These are phyloP conservation scores for Acleris emargana DNA, from an alignment of 2,888 invertebrate species.

Conservation along the genomic window DNA sequence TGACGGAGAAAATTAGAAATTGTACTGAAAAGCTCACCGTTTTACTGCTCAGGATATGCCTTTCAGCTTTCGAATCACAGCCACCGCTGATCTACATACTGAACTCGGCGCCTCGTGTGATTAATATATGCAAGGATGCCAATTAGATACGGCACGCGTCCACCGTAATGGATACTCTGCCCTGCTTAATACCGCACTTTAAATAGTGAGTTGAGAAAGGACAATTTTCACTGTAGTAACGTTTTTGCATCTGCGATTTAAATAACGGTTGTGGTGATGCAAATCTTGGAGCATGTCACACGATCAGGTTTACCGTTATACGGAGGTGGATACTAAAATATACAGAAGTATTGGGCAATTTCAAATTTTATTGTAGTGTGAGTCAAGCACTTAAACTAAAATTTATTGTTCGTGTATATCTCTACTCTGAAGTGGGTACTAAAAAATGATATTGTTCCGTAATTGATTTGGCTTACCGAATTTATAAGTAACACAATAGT, in stretches of 20 bases:
- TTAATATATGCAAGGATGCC: constrained; percentile 73
- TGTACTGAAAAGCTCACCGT: constrained; percentile 62
- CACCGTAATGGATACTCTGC: constrained; percentile 48
- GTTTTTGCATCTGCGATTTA: constrained; percentile 46
- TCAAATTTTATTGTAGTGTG: constrained; percentile 20
- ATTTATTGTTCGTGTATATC: constrained; percentile 22
- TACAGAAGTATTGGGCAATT: constrained; percentile 17
- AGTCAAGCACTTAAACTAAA: constrained; percentile 19
- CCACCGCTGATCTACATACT: constrained; percentile 59
- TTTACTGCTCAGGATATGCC: constrained; percentile 60
- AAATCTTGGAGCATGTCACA: constrained; percentile 59
- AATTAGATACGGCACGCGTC: constrained; percentile 72
- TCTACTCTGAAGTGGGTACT: neutral
- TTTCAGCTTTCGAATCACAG: constrained; percentile 66
- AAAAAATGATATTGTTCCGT: neutral
- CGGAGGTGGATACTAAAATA: constrained; percentile 59
- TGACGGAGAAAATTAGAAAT: constrained; percentile 65
- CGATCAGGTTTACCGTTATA: constrained; percentile 48
- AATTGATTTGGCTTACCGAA: neutral
- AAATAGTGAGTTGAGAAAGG: constrained; percentile 56
- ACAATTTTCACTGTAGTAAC: constrained; percentile 54
- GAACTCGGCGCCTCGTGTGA: constrained; percentile 54
- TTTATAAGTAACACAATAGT: neutral
- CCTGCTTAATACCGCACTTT: constrained; percentile 52
- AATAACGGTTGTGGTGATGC: constrained; percentile 68